Percentiles rank a stretch among this genome's conserved stretches.
These are phyloP conservation scores for Cichlasoma orientale DNA, from an alignment of 2,797 vertebrate genomes.

Conservation along the genomic window DNA sequence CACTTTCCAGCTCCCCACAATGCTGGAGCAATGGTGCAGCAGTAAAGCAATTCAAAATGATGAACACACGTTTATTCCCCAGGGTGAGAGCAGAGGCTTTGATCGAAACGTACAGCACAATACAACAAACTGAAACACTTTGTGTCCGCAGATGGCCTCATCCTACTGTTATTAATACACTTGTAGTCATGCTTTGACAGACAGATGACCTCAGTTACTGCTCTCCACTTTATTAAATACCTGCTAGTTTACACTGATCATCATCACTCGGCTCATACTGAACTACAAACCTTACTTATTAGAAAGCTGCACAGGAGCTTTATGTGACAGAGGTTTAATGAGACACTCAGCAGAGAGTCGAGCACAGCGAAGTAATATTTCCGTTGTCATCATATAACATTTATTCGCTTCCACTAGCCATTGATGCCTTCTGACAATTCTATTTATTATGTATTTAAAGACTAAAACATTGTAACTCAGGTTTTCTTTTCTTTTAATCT, in stretches of 20 bases:
- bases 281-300: conserved; percentile 6
- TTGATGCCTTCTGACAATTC: conserved; percentile 37
- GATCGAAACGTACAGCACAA: conserved; percentile 53
- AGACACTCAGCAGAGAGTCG: conserved; percentile 25
- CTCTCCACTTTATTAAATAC: conserved; percentile 25
- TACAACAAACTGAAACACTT: conserved; percentile 16
- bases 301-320: conserved; percentile 8
- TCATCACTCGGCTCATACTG: not conserved
- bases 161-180: conserved; percentile 57
- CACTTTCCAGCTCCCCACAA: conserved; percentile 53
- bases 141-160: conserved; percentile 19
- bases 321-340: conserved; percentile 38
- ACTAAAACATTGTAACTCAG: not conserved
- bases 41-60: conserved; percentile 78
- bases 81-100: conserved; percentile 45
- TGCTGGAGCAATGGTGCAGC: conserved; percentile 75
- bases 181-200: conserved; percentile 31
- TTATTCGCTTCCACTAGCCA: conserved; percentile 39
- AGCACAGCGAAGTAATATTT: conserved; percentile 37
- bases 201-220: conserved; percentile 30
- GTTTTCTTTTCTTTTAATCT: conserved; percentile 12
- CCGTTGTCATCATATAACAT: conserved; percentile 45
- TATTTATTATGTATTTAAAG: conserved; percentile 51
- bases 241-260: conserved; percentile 11
- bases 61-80: conserved; percentile 74